These are phyloP conservation scores for Drosophila parthenogenetica DNA, from an alignment of 2,888 invertebrate genomes.

Conservation along the genomic window DNA sequence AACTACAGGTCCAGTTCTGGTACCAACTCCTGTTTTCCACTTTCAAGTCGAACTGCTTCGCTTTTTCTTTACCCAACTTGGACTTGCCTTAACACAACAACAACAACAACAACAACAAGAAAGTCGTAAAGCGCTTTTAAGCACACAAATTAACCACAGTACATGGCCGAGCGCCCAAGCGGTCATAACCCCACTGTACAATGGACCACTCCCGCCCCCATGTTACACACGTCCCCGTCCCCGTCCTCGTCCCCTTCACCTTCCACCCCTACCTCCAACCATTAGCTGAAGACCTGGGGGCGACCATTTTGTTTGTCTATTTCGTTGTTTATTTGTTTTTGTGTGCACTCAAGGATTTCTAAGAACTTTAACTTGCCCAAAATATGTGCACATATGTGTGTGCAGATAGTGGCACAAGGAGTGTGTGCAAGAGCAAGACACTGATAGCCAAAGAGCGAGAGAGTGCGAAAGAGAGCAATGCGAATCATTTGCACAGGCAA, in stretches of 20 bases:
- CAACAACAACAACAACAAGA: conserved; percentile 22
- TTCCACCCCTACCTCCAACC: background rate
- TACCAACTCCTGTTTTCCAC: background rate
- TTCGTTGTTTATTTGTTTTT: conserved; percentile 83
- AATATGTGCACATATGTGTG: conserved; percentile 70
- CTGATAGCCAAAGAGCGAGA: too few relatives aligned
- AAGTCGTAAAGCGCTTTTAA: conserved; percentile 84
- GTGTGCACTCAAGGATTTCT: conserved; percentile 84
- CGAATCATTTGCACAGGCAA: conserved; percentile 47
- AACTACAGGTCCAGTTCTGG: background rate
- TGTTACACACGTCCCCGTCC: background rate
- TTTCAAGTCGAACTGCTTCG: conserved; percentile 1
- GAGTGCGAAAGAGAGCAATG: background rate
- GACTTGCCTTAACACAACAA: conserved; percentile 7
- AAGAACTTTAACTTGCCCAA: conserved; percentile 82
- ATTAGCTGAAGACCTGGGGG: background rate
- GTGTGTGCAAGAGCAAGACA: background rate
- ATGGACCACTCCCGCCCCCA: background rate
- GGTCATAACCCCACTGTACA: conserved; percentile 39
- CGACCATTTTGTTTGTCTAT: conserved; percentile 74
- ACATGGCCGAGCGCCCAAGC: conserved; percentile 72
- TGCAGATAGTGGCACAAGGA: background rate
- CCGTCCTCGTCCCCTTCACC: too few relatives aligned
- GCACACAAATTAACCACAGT: conserved; percentile 84
- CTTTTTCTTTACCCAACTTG: conserved; percentile 1